phyloP scores from a whole-genome alignment of 1,140 invertebrate species.

The Lepidurus packardi region DNA sequence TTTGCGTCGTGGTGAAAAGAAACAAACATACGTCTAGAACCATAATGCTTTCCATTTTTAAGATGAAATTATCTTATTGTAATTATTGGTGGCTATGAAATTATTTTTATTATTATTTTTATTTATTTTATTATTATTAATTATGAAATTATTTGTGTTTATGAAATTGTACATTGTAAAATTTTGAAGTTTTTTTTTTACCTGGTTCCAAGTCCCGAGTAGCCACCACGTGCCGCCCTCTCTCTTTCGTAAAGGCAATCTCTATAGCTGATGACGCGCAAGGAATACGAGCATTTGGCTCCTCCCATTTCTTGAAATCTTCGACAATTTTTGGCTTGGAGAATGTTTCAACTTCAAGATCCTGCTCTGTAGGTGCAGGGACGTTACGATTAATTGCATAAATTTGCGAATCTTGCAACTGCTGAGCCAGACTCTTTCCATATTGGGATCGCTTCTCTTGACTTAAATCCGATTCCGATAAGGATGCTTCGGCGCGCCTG shows the following conservation, averaged over 20 bases:
- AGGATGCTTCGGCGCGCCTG: slow-evolving; percentile 18
- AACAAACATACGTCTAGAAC: too few species aligned
- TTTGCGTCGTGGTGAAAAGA: too few species aligned
- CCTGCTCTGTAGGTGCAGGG: not conserved
- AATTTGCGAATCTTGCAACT: not conserved
- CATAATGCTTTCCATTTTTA: too few species aligned
- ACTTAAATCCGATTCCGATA: not conserved
- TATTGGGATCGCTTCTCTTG: not conserved
- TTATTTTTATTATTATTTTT: too few species aligned
- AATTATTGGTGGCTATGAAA: too few species aligned
- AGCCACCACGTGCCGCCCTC: slow-evolving; percentile 33
- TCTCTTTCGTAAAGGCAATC: slow-evolving; percentile 26
- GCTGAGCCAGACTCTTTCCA: not conserved
- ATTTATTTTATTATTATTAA: too few species aligned
- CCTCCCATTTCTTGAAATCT: not conserved
- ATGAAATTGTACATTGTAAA: too few species aligned
- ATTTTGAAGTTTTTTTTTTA: not conserved
- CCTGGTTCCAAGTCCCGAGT: slow-evolving; percentile 31
- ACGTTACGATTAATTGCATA: not conserved
- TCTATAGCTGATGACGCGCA: slow-evolving; percentile 26
- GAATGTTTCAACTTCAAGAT: not conserved
- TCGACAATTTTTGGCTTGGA: not conserved
- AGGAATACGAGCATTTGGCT: slow-evolving; percentile 25
- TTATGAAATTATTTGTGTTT: too few species aligned
- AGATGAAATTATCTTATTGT: too few species aligned